Base-by-base conservation (phyloP, 2,113 vertebrate genomes). In the Trochalopteron elliotii region DNA sequence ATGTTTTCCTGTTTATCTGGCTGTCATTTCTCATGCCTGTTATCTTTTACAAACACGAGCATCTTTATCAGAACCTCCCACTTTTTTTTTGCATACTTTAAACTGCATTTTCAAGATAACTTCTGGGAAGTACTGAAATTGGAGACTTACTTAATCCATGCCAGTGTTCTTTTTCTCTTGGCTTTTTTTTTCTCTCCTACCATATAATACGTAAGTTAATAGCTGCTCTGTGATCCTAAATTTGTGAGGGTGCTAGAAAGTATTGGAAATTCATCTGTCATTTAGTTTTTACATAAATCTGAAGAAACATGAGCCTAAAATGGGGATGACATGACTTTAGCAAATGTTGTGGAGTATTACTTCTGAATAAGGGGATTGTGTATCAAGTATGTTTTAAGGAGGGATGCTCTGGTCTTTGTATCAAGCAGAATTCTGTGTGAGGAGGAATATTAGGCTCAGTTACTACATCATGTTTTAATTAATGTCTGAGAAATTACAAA, bases 11-110 rank as follows among this genome's bases (percentile, higher is more conserved):
- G 0, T 84, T 94, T 95, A 92, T 94, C 65, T 90, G 53, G n/a
- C 75, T 50, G 42, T 83, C 69, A 69, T 75, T 87, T 95, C 78
- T 82, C 60, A 59, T 89, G 76, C 21, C 49, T 87, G 72, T 17
- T 96, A 97, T 97, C 96, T 94, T 72, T 84, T 75, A 71, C 33
- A 65, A 95, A 87, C 96, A 97, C 11, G 47, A 82, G 72, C 61
- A 53, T 92, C 75, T 83, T 97, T 96, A 94, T 96, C 86, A 91
- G 80, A 87, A 75, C 53, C 61, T 87, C 65, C 52, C 64, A 42
- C 47, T 83, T 81, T 89, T 81, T 89, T 90, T 84, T 35, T 7
- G 7, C 56, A 5, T 40, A 13, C 33, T 70, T 83, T 53, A 78
- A 83, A 83, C 89, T 95, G 93, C 35, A 19, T 76, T 83, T 80